Conservation (phyloP, 37 sponge, comb jelly and placozoan genomes). For the Agelas oroides region DNA sequence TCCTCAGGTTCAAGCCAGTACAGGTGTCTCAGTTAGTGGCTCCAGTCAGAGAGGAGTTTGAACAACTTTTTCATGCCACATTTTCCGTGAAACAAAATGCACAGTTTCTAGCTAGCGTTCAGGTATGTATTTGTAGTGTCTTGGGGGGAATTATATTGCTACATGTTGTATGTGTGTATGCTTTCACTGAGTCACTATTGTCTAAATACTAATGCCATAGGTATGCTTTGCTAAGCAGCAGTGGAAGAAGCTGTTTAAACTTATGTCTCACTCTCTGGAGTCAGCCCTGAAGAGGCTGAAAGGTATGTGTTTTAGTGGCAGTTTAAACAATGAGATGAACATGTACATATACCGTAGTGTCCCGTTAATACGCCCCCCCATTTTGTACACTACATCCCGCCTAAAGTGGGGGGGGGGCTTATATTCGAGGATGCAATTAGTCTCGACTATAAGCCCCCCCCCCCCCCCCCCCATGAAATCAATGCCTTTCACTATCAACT, state of each 20-base stretch:
- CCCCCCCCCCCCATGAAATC: too few species aligned
- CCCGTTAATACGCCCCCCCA: too few species aligned
- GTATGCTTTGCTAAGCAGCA: constrained; percentile 31
- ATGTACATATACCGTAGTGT: too few species aligned
- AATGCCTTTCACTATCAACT: too few species aligned
- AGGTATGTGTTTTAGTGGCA: constrained; percentile 27
- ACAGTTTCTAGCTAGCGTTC: constrained; percentile 76
- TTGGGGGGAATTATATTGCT: too few species aligned
- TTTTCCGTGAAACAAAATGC: constrained; percentile 89
- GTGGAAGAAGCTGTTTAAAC: constrained; percentile 75
- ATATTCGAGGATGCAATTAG: too few species aligned
- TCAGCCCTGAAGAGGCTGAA: constrained; percentile 39
- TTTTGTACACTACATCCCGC: too few species aligned
- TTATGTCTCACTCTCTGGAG: constrained; percentile 70
- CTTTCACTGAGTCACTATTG: too few species aligned
- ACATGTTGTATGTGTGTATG: not conserved
- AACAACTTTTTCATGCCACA: constrained; percentile 73
- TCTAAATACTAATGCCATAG: constrained; percentile 32
- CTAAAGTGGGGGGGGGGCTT: too few species aligned
- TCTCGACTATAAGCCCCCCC: too few species aligned
- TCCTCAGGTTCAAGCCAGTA: constrained; percentile 89
- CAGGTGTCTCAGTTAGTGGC: constrained; percentile 67
- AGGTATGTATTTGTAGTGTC: constrained; percentile 45
- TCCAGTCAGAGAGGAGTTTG: constrained; percentile 80
- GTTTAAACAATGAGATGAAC: too few species aligned